phyloP scores from a whole-genome alignment of 2,797 vertebrate genomes.

The Chrosomus eos region DNA sequence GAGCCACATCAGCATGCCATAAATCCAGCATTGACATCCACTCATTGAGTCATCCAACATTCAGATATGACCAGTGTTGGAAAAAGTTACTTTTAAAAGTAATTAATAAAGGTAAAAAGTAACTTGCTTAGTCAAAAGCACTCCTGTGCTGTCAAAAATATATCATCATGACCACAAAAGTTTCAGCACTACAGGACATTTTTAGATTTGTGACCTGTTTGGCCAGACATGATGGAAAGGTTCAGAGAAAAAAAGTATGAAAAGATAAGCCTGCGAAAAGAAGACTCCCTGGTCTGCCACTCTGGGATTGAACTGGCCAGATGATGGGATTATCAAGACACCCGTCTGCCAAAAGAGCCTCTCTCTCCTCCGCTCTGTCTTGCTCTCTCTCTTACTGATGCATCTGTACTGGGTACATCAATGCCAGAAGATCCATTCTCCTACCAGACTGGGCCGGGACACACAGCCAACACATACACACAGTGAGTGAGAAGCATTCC shows the following conservation, averaged over 20 bases:
- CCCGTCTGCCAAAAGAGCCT: not conserved
- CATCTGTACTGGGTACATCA: slow-evolving; percentile 13
- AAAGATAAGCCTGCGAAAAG: slow-evolving; percentile 58
- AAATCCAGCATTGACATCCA: slow-evolving; percentile 12
- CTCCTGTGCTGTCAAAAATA: not conserved
- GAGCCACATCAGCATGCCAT: slow-evolving; percentile 28
- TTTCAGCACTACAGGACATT: not conserved
- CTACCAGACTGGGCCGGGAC: not conserved
- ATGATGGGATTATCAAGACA: slow-evolving; percentile 32
- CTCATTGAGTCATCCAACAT: slow-evolving; percentile 4
- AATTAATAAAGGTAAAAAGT: not conserved
- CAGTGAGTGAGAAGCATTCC: slow-evolving; percentile 28
- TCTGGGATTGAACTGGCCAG: slow-evolving; percentile 37
- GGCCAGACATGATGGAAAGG: slow-evolving; percentile 39
- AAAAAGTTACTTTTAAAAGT: not conserved
- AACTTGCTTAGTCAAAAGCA: no score
- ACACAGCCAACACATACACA: not conserved
- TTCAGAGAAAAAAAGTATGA: slow-evolving; percentile 48
- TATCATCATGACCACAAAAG: not conserved
- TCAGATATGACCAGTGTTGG: not conserved
- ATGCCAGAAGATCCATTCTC: slow-evolving; percentile 31
- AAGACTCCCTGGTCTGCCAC: slow-evolving; percentile 35
- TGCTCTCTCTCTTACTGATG: slow-evolving; percentile 8
- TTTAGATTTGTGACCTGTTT: not conserved
- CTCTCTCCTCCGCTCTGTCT: slow-evolving; percentile 33